Evolutionary conservation across 2,888 invertebrate species (phyloP), one percentile per base, ranked within the genome.

Genomic region (Taenaris catops): DNA sequence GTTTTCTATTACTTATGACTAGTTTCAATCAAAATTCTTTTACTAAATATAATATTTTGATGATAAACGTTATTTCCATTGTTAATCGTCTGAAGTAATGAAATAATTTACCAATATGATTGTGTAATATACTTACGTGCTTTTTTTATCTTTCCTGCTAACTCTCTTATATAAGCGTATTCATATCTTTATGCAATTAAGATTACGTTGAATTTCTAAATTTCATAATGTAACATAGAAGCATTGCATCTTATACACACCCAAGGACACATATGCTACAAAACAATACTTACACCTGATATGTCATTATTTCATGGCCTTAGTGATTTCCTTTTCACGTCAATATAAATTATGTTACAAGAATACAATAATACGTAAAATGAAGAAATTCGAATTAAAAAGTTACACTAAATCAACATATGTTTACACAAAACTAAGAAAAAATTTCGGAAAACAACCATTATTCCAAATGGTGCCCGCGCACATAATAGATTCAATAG

Each of bases 381-480:
- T 31, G 31, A 31, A 46, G 19, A 36, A 46, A 44, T 21, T 24
- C 32, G 50, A 27, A 41, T 70, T 66, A 64, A 57, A 61, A 46
- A 58, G 58, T 14, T 78, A 65, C 31, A 53, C 57, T 18, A 73
- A 74, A 50, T 63, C 62, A 4, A 64, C 62, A 4, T 86, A 79
- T 34, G 75, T 75, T 38, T 90, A 89, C 44, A 67, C 76, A 4
- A 90, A 89, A 50, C 51, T 63, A 24, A 73, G 89, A 17, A 72
- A 63, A 41, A 66, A 75, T 38, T 89, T 89, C 44, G 90, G 89
- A 1, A 79, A 70, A 23, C 78, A 84, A 45, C 71, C 81, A 36
- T 61, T 86, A 29, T 90, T 90, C 51, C 72, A 81, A 37, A 56
- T 68, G 11, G 63, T 60, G 1, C 71, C 86, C 6, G 74, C 73